Percentiles rank a stretch among this genome's conserved stretches.
Conservation (phyloP, 2,797 vertebrate genomes). For the Parambassis ranga region DNA sequence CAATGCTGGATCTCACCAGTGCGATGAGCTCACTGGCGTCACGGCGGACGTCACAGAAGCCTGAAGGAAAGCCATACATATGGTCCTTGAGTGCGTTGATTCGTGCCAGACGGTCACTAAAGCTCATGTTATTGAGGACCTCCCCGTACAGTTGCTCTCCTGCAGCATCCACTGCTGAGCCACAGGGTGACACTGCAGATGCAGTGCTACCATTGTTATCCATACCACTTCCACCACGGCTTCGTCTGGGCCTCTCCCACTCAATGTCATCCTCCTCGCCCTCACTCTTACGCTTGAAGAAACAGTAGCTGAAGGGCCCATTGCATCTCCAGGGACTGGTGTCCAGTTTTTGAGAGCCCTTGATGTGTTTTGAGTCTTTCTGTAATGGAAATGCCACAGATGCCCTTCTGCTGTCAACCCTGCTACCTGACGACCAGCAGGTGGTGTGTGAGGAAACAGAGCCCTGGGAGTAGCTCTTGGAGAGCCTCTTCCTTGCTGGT, state of each 20-base stretch:
- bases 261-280: conserved; percentile 87
- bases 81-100: conserved; percentile 90
- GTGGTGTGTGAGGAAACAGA: conserved; percentile 82
- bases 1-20: conserved; percentile 88
- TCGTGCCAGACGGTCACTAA: conserved; percentile 84
- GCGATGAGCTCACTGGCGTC: conserved; percentile 95
- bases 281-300: conserved; percentile 85
- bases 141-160: conserved; percentile 82
- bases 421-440: conserved; percentile 78
- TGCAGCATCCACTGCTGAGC: conserved; percentile 59
- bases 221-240: conserved; percentile 28
- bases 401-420: conserved; percentile 79
- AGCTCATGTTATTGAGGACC: conserved; percentile 87
- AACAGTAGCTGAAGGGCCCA: conserved; percentile 95
- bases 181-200: conserved; percentile 55
- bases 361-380: conserved; percentile 86
- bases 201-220: conserved; percentile 37
- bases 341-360: conserved; percentile 86
- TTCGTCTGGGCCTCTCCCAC: conserved; percentile 79
- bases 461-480: conserved; percentile 93
- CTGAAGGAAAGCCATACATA: conserved; percentile 88
- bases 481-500: conserved; percentile 88
- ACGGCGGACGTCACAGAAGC: conserved; percentile 89
- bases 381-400: conserved; percentile 77
- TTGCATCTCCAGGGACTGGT: conserved; percentile 89